Conservation (phyloP, 2,888 invertebrate genomes). For the Pachydiplax longipennis region DNA sequence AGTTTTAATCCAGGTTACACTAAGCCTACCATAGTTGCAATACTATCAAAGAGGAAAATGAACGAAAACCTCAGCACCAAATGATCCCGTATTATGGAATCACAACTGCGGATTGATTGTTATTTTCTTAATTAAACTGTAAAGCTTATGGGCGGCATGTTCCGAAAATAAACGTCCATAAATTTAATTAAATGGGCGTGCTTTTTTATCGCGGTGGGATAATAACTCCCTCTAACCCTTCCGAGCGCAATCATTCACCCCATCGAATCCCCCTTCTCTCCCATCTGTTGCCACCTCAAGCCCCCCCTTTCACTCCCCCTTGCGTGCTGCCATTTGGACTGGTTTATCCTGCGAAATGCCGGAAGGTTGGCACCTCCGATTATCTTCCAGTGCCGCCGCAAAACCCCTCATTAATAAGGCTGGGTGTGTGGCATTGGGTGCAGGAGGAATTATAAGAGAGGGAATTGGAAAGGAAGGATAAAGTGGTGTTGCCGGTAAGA, state of each 20-base stretch:
- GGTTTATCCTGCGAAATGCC: conserved; percentile 27
- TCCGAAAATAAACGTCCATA: neutral
- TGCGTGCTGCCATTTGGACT: neutral
- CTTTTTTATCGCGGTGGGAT: neutral
- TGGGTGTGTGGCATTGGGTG: neutral
- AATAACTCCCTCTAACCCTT: neutral
- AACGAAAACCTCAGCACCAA: too few relatives aligned
- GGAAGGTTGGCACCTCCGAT: conserved; percentile 37
- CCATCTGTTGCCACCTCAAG: neutral
- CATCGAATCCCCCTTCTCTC: neutral
- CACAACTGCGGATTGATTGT: neutral
- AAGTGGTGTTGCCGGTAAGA: too few relatives aligned
- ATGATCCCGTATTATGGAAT: too few relatives aligned
- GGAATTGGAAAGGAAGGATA: neutral
- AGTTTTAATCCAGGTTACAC: too few relatives aligned
- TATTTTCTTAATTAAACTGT: neutral
- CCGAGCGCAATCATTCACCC: neutral
- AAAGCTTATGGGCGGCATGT: neutral
- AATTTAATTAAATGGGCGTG: neutral
- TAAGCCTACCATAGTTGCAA: too few relatives aligned
- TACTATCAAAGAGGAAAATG: too few relatives aligned
- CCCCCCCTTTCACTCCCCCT: neutral
- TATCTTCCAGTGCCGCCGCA: neutral
- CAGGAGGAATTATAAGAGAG: neutral
- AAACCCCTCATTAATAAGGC: conserved; percentile 23